Evolutionary conservation across 30 jellyfish, hydroid and myxozoan species (phyloP).

Genomic region (Catostylus mosaicus): DNA sequence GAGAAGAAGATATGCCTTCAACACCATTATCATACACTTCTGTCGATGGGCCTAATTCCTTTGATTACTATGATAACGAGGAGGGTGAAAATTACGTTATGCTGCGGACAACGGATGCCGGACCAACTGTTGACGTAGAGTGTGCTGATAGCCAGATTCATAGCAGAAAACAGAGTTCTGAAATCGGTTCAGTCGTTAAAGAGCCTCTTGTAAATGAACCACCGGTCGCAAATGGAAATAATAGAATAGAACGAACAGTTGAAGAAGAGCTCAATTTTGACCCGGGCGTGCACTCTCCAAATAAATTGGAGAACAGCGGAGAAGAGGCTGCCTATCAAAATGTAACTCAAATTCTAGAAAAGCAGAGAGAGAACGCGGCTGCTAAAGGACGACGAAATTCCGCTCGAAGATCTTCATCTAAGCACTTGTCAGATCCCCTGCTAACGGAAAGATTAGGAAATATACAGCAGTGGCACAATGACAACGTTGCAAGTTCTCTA

Average conservation of each 20-base stretch:
- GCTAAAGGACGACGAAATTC: constrained; percentile 54
- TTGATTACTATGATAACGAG: constrained; percentile 44
- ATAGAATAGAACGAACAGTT: background rate
- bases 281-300: constrained; percentile 69
- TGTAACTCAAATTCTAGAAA: background rate
- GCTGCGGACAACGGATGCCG: constrained; percentile 49
- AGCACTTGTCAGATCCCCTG: constrained; percentile 84
- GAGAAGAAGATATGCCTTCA: constrained; percentile 41
- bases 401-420: constrained; percentile 62
- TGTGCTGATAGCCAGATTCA: background rate
- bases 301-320: constrained; percentile 11
- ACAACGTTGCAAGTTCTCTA: constrained; percentile 42
- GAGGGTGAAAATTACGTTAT: constrained; percentile 47
- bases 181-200: background rate
- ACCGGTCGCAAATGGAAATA: background rate
- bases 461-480: constrained; percentile 41
- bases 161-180: background rate
- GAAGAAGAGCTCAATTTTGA: constrained; percentile 7
- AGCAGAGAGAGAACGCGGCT: background rate
- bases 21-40: constrained; percentile 36
- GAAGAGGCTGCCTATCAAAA: constrained; percentile 15
- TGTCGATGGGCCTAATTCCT: constrained; percentile 18
- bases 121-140: constrained; percentile 10
- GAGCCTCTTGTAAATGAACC: background rate
- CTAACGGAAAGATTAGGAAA: constrained; percentile 50